Evolutionary conservation across 2,888 invertebrate genomes (phyloP).

Genomic region (Calliopum simillimum): DNA sequence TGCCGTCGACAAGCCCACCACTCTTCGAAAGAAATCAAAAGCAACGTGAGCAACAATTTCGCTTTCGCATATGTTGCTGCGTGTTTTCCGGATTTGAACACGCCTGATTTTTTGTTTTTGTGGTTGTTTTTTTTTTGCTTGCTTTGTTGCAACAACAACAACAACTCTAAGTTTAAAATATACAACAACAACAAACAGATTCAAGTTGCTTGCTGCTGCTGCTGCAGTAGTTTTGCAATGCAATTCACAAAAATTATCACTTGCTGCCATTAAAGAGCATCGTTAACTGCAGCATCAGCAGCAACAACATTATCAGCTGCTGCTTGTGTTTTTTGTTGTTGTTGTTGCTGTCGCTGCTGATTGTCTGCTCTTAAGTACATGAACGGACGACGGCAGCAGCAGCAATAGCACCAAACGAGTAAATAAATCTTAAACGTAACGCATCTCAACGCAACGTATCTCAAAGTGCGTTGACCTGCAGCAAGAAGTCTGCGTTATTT

Average conservation of each 20-base stretch:
- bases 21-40: conserved; percentile 5
- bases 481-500: conserved; percentile 9
- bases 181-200: not conserved
- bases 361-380: conserved; percentile 33
- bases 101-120: not conserved
- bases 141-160: not conserved
- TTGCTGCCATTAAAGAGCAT: no score
- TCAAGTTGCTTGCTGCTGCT: conserved; percentile 1
- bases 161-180: not conserved
- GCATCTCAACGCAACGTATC: conserved; percentile 31
- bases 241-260: no score
- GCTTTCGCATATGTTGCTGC: conserved; percentile 17
- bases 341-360: conserved; percentile 8
- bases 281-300: not conserved
- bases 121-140: no score
- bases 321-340: not conserved
- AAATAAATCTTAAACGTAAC: conserved; percentile 12
- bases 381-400: conserved; percentile 25
- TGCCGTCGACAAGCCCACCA: not conserved
- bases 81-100: conserved; percentile 24
- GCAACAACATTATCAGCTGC: conserved; percentile 8
- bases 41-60: not conserved
- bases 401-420: conserved; percentile 10
- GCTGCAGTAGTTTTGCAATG: not conserved
- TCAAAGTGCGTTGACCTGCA: conserved; percentile 42